Conservation (phyloP, 2,797 vertebrate genomes). For the Anabacerthia variegaticeps region DNA sequence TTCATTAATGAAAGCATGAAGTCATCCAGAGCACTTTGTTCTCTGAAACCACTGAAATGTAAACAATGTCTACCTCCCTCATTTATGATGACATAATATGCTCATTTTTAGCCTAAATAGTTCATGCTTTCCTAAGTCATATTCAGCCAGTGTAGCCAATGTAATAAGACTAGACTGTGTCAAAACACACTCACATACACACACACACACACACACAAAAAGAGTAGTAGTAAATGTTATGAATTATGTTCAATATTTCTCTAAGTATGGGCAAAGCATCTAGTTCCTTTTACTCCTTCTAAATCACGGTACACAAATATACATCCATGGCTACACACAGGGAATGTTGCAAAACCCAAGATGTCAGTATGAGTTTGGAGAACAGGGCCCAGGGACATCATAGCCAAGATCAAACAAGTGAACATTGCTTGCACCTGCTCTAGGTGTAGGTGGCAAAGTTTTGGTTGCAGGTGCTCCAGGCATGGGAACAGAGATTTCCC, state of each 20-base stretch:
- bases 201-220: too few relatives aligned
- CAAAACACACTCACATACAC: background rate
- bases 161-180: background rate
- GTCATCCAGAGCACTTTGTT: background rate
- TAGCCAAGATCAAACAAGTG: background rate
- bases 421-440: background rate
- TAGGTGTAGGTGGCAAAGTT: background rate
- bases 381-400: background rate
- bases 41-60: background rate
- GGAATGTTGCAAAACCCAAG: background rate
- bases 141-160: background rate
- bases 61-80: background rate
- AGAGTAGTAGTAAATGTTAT: background rate
- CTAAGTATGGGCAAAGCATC: background rate
- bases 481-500: background rate
- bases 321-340: fast-evolving
- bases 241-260: background rate
- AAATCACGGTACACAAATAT: background rate
- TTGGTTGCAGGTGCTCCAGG: background rate
- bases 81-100: background rate
- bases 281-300: background rate
- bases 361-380: background rate
- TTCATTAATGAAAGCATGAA: background rate
- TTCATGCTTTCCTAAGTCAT: background rate
- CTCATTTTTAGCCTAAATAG: background rate